Evolutionary conservation across 2,113 vertebrate species (phyloP).

Genomic region (Heptranchias perlo): DNA sequence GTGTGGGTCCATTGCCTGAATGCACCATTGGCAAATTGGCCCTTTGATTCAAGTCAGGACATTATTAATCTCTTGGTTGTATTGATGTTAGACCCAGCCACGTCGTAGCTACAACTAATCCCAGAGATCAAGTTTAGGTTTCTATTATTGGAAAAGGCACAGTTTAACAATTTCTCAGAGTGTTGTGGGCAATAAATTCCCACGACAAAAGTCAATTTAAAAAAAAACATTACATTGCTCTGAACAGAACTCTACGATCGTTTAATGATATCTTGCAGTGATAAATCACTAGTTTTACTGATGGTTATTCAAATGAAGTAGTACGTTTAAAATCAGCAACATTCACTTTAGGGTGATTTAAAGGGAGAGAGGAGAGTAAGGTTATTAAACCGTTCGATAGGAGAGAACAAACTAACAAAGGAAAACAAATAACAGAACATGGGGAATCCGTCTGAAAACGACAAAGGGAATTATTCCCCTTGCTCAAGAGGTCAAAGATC

Average conservation of each 20-base stretch:
- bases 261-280: not conserved
- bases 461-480: not conserved
- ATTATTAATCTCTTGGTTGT: not conserved
- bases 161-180: not conserved
- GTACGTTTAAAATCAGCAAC: not conserved
- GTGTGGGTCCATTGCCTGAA: not conserved
- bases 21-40: not conserved
- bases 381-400: not conserved
- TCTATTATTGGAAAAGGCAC: too few relatives aligned
- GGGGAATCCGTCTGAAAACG: not conserved
- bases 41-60: too few relatives aligned
- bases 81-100: too few relatives aligned
- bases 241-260: not conserved
- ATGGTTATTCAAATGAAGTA: not conserved
- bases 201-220: not conserved
- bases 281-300: not conserved
- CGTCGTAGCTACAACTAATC: too few relatives aligned
- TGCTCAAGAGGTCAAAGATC: not conserved
- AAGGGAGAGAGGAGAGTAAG: not conserved
- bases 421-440: not conserved
- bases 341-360: not conserved
- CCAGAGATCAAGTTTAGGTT: not conserved
- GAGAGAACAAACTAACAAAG: not conserved
- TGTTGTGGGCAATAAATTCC: too few relatives aligned
- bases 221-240: not conserved